phyloP scores from a whole-genome alignment of 2,113 vertebrate species.

The Electrona antarctica region DNA sequence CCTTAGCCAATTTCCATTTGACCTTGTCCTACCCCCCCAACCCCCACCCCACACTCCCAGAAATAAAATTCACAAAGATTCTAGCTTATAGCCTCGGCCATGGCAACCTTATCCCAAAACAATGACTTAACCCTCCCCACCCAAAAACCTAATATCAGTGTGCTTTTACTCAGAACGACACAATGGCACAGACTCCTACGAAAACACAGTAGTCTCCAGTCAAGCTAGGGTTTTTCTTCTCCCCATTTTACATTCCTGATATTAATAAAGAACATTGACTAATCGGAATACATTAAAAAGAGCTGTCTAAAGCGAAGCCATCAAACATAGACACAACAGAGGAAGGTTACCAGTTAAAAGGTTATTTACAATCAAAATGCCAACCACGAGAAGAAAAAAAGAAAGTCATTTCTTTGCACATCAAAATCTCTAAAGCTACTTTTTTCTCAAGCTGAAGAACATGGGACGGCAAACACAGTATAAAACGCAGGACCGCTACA shows the following conservation, averaged over 20 bases:
- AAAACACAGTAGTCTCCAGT: slow-evolving; percentile 63
- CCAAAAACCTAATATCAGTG: slow-evolving; percentile 57
- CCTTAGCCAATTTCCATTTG: not conserved
- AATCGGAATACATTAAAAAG: slow-evolving; percentile 59
- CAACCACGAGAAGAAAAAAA: slow-evolving; percentile 55
- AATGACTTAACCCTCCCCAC: not conserved
- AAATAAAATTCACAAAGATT: not conserved
- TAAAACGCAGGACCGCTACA: slow-evolving; percentile 54
- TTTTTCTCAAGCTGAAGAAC: slow-evolving; percentile 45
- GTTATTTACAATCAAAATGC: slow-evolving; percentile 72
- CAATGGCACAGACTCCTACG: slow-evolving; percentile 68
- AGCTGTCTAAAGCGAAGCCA: slow-evolving; percentile 58
- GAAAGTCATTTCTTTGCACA: slow-evolving; percentile 61
- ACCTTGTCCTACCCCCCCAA: not conserved
- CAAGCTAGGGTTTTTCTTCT: slow-evolving; percentile 38
- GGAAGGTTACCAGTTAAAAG: slow-evolving; percentile 41
- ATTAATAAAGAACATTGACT: slow-evolving; percentile 71
- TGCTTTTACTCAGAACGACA: slow-evolving; percentile 69
- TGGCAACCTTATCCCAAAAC: slow-evolving; percentile 28
- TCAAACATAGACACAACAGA: slow-evolving; percentile 55
- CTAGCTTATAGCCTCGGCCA: not conserved
- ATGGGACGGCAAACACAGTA: slow-evolving; percentile 41
- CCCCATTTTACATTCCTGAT: slow-evolving; percentile 66
- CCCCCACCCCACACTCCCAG: not conserved
- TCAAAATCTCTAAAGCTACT: slow-evolving; percentile 61